phyloP scores from a whole-genome alignment of 2,797 vertebrate genomes.

The Knipowitschia caucasica region DNA sequence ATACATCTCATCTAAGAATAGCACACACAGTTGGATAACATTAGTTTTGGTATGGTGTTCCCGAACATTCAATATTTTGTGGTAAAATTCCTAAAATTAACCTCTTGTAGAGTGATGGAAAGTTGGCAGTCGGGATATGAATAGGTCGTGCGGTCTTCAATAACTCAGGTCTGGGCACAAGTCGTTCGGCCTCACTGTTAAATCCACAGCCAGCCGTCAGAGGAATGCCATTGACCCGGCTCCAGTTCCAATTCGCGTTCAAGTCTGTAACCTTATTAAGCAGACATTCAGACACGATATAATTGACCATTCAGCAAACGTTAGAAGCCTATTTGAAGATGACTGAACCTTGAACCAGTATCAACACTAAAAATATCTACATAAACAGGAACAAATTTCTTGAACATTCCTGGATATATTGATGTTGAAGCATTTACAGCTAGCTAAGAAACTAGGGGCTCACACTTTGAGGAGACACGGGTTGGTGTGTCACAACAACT shows the following conservation, averaged over 20 bases:
- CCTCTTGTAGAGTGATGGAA: background rate
- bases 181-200: constrained; percentile 16
- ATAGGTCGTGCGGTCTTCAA: constrained; percentile 8
- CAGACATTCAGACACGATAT: constrained; percentile 38
- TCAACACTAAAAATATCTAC: no score
- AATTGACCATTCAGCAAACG: constrained; percentile 8
- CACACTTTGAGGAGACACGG: no score
- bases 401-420: no score
- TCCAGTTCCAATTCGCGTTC: constrained; percentile 52
- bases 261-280: constrained; percentile 48
- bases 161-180: constrained; percentile 16
- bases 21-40: background rate
- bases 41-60: background rate
- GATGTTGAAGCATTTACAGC: no score
- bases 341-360: no score
- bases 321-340: no score
- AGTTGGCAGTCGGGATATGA: constrained; percentile 19
- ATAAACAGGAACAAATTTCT: no score
- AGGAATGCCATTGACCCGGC: constrained; percentile 41
- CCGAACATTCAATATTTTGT: background rate
- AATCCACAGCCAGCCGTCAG: constrained; percentile 25
- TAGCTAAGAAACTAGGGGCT: no score
- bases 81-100: constrained; percentile 2
- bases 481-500: no score
- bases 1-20: no score